Base-by-base conservation (phyloP, 2,113 vertebrate species). In the Hucho hucho region DNA sequence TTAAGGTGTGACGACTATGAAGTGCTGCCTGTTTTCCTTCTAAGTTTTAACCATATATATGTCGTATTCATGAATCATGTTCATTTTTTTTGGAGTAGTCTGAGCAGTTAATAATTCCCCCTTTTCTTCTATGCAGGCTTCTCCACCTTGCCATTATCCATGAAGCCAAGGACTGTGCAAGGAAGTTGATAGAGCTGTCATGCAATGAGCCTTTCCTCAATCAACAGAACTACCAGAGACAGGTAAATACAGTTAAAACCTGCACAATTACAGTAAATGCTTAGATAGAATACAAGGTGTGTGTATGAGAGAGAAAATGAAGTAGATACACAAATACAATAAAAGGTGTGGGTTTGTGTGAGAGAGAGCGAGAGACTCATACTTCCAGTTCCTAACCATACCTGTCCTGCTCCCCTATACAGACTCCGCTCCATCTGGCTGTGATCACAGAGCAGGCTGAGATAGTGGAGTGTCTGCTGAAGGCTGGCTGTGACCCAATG, bases 131-230 rank as follows among this genome's bases (percentile, higher is more conserved):
- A 69, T 70, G 1, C 83, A 99, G 98, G 87, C 92, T 97, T 79
- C 95, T 99, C 64, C 97, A 99, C 85, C 87, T 99, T 86, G 95
- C 96, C 1, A 93, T 99, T 64, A 99, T 99, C 87, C 97, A 99
- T 0, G 96, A 97, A 76, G 95, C 95, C 64, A 95, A 94, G 77
- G 90, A 94, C 11, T 89, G 94, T 82, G 94, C 95, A 26, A 76
- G 86, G 73, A 91, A 93, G 56, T 95, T 96, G 81, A 93, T 98
- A 24, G 90, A 92, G n/a, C 90, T 93, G 72, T 92, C 94, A 13
- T 88, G 89, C 28, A 92, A 93, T 63, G 93, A 96, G 87, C 69
- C 84, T 56, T 98, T 97, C 83, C 95, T 98, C 59, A 94, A 97
- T 86, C 87, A 88, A 76, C 96, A 98, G 88, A 99, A 99, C 84